These are phyloP conservation scores for Hydra vulgaris DNA, from an alignment of 30 jellyfish, hydroid and myxozoan species.

Conservation along the genomic window DNA sequence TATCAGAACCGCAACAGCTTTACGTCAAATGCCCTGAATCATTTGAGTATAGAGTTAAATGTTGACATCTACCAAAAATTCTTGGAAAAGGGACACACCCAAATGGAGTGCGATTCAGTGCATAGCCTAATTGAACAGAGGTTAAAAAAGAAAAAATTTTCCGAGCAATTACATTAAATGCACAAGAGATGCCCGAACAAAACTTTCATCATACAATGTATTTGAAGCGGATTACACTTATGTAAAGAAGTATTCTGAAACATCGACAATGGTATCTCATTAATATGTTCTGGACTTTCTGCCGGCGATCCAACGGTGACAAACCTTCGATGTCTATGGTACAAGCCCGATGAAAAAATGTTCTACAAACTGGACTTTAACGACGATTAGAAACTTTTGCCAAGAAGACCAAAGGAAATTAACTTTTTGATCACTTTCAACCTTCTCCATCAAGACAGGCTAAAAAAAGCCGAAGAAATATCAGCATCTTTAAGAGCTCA, in stretches of 20 bases:
- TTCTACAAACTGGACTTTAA: background rate
- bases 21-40: background rate
- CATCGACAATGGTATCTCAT: background rate
- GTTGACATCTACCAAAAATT: background rate
- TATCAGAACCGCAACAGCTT: background rate
- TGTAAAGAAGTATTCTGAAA: background rate
- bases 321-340: background rate
- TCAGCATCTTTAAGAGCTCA: background rate
- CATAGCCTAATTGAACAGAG: background rate
- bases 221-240: background rate
- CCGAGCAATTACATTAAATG: background rate
- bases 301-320: conserved; percentile 5
- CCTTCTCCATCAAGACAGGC: background rate
- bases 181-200: background rate
- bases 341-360: background rate
- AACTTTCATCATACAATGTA: background rate
- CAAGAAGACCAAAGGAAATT: background rate
- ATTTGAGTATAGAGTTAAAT: background rate
- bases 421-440: background rate
- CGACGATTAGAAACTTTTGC: background rate
- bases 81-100: background rate
- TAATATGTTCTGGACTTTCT: background rate
- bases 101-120: background rate
- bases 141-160: background rate
- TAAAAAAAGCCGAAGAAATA: background rate